A percentile compares a stretch with the other conserved stretches of the same genome.
Conservation (phyloP, 2,888 invertebrate genomes). For the Eutolmus rufibarbis region DNA sequence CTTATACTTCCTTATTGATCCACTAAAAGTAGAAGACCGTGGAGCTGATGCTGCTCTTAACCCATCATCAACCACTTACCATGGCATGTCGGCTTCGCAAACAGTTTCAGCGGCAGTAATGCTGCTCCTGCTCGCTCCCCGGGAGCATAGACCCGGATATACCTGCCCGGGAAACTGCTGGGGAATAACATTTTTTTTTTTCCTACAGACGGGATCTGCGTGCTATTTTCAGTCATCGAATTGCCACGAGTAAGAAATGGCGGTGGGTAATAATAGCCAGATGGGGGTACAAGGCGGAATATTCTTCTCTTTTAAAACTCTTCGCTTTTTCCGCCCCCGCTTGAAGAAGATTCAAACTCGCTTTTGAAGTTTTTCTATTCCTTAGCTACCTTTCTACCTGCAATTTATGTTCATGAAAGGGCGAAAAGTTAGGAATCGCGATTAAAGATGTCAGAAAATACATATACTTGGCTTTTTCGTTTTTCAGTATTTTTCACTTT, state of each 20-base stretch:
- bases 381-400: neutral
- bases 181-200: neutral
- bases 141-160: neutral
- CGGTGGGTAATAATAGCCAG: conserved; percentile 6
- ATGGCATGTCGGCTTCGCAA: neutral
- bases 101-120: neutral
- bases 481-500: neutral
- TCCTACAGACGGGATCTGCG: neutral
- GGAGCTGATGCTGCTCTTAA: conserved; percentile 9
- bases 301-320: neutral
- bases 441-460: neutral
- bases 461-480: neutral
- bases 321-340: neutral
- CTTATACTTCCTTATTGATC: conserved; percentile 25
- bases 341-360: neutral
- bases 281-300: neutral
- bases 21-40: conserved; percentile 9
- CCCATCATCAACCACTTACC: conserved; percentile 26
- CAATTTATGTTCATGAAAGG: neutral
- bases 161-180: neutral
- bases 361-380: neutral
- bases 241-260: conserved; percentile 3
- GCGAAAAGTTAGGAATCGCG: neutral
- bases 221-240: conserved; percentile 7
- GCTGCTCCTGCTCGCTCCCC: neutral